Evolutionary conservation across 2,113 vertebrate species (phyloP), one percentile per base, ranked within the genome.

Genomic region (Tragelaphus imberbis): DNA sequence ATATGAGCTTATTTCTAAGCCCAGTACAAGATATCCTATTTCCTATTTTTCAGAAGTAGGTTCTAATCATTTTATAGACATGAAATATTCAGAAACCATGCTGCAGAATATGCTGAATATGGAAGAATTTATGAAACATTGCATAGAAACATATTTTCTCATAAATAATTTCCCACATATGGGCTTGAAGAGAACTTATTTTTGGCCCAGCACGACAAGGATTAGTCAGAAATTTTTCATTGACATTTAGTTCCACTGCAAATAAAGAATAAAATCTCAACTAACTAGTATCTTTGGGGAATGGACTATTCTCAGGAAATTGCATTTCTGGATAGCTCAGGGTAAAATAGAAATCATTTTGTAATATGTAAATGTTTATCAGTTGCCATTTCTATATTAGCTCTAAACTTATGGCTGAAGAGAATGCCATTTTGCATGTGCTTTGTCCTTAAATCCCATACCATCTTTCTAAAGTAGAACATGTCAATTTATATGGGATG

Each of bases 61-160:
- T 95, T 94, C 65, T 17, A 95, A 30, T 96, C 44, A 87, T 85
- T 96, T 93, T 91, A 91, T 19, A 88, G 53, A 59, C 49, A 95
- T 77, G 10, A 98, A 93, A 95, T 96, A 97, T 96, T 97, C 51
- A 82, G 79, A 92, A 96, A 49, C 30, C 14, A 80, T 89, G 40
- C 30, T 33, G 17, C 1, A 96, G 79, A 94, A 84, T 16, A 89
- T 93, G 55, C n/a, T 81, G 87, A 97, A 96, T 97, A 94, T 87
- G 90, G 75, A 95, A 96, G 53, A 94, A 94, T 94, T 88, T 93
- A 94, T 93, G 40, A 95, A 96, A 96, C 53, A 95, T 59, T 97
- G 36, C 95, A 94, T 36, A 86, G 44, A 55, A 90, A 95, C 79
- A 59, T 92, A 56, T 82, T 97, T 56, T 61, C 47, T 96, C 87